These are phyloP conservation scores for Helicorthomorpha holstii DNA, from an alignment of 1,140 invertebrate species.

Conservation along the genomic window DNA sequence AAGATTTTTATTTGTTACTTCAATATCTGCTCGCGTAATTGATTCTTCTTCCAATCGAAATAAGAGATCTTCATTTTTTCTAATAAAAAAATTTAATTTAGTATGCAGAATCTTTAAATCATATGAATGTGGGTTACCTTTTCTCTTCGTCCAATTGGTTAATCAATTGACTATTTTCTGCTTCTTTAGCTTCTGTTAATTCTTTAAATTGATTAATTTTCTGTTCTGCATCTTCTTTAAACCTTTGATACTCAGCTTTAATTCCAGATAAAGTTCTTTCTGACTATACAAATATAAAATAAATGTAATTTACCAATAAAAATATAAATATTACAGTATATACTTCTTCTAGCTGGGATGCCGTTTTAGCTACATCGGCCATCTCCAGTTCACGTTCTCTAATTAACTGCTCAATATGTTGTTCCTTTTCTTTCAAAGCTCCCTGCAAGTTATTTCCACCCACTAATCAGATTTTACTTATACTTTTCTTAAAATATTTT, in stretches of 20 bases:
- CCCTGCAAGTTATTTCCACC: no score
- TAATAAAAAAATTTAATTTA: slow-evolving; percentile 12
- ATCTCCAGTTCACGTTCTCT: slow-evolving; percentile 77
- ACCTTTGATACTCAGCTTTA: slow-evolving; percentile 11
- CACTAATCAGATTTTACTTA: no score
- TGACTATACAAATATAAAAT: neutral
- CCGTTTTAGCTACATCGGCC: slow-evolving; percentile 53
- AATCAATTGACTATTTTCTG: slow-evolving; percentile 43
- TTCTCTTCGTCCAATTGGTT: slow-evolving; percentile 64
- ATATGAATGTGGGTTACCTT: slow-evolving; percentile 20
- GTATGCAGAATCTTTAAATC: neutral
- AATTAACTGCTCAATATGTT: slow-evolving; percentile 75
- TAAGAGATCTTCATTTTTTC: slow-evolving; percentile 77
- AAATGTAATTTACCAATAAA: no score
- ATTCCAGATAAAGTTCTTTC: slow-evolving; percentile 11
- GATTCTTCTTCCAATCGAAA: slow-evolving; percentile 82
- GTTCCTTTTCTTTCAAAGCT: slow-evolving; percentile 75
- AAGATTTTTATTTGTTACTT: slow-evolving; percentile 36
- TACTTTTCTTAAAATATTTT: no score
- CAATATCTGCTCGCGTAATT: slow-evolving; percentile 55
- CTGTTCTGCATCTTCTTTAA: slow-evolving; percentile 33
- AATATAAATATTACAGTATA: no score
- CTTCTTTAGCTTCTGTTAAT: slow-evolving; percentile 34
- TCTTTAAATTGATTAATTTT: slow-evolving; percentile 24
- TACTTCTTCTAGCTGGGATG: slow-evolving; percentile 48